Percentiles rank a stretch among this genome's conserved stretches.
phyloP scores from a whole-genome alignment of 2,888 invertebrate species.

The Geophilus truncorum region DNA sequence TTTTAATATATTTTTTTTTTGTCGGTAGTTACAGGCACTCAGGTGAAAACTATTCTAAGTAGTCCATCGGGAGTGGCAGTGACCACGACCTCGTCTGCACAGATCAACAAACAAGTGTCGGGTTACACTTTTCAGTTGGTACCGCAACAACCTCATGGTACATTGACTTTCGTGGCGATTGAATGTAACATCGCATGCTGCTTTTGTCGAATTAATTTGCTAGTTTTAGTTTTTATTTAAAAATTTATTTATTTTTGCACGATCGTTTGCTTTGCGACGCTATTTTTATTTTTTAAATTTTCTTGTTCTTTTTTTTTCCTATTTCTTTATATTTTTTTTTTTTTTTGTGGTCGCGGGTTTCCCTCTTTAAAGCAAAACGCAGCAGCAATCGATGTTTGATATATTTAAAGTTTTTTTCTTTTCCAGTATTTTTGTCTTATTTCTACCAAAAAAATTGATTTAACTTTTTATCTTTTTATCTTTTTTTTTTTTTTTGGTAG shows the following conservation, averaged over 20 bases:
- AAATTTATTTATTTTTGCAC: neutral
- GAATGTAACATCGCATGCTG: neutral
- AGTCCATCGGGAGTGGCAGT: neutral
- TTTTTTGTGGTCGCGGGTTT: too few species aligned
- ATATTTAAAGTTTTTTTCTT: too few species aligned
- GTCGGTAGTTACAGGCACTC: slow-evolving; percentile 28
- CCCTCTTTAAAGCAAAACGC: too few species aligned
- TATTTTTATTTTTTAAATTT: neutral
- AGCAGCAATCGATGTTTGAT: too few species aligned
- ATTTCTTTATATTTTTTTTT: neutral
- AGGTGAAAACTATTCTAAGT: slow-evolving; percentile 32
- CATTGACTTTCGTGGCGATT: neutral
- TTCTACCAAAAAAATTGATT: too few species aligned
- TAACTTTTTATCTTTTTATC: too few species aligned
- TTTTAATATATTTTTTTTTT: neutral
- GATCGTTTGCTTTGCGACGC: neutral
- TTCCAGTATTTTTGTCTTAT: too few species aligned
- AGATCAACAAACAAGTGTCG: slow-evolving; percentile 9
- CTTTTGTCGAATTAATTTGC: too few species aligned
- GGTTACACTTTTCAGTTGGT: slow-evolving; percentile 39
- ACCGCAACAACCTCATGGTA: slow-evolving; percentile 34
- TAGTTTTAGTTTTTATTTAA: too few species aligned
- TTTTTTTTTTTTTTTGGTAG: neutral
- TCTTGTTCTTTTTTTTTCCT: neutral
- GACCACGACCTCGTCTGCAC: neutral